Base-by-base conservation (phyloP, 2,888 invertebrate genomes). In the Polyommatus icarus region DNA sequence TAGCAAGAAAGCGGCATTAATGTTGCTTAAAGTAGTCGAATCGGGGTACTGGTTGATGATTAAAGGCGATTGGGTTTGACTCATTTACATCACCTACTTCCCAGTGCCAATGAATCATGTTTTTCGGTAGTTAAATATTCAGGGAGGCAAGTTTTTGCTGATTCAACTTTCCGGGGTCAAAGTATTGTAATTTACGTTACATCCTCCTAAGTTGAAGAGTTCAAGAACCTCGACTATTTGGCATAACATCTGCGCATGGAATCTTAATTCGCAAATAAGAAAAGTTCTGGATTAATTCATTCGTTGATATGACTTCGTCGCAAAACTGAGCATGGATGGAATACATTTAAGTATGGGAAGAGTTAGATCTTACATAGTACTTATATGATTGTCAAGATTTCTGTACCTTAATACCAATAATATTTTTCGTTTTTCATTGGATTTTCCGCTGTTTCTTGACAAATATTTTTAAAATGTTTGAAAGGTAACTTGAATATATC, bases 181-280 rank as follows among this genome's bases (percentile, higher is more conserved):
- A 12, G 61, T 67, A 67, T 59, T 67, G 61, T 12, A 12, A 67
- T 67, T 67, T 24, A 4, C 61, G 20, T 12, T 29, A 12, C 5
- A 12, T 67, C 61, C 29, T 67, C 24, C 8, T 24, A 29, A 24
- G 24, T 67, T 67, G 10, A 32, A 29, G 18, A 67, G 67, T 32
- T 67, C 67, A 67, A 6, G 29, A 32, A 67, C 29, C 67, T 29
- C 6, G 67, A 15, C 29, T 12, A 67, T 67, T 67, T 67, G 67
- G 67, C 67, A 67, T 67, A 24, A 15, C 0, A 18, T 29, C 67
- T 2, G 29, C 67, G 29, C 29, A 32, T 67, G 29, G 29, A 67
- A 67, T 29, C 18, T 29, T n/a, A n/a, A 67, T 67, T 29, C 67
- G 29, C 67, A 32, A 67, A 67, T 67, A 5, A 67, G 67, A 67